Evolutionary conservation across 2,888 invertebrate species (phyloP), one percentile per base, ranked within the genome.

Genomic region (Lasioglossum lativentre): DNA sequence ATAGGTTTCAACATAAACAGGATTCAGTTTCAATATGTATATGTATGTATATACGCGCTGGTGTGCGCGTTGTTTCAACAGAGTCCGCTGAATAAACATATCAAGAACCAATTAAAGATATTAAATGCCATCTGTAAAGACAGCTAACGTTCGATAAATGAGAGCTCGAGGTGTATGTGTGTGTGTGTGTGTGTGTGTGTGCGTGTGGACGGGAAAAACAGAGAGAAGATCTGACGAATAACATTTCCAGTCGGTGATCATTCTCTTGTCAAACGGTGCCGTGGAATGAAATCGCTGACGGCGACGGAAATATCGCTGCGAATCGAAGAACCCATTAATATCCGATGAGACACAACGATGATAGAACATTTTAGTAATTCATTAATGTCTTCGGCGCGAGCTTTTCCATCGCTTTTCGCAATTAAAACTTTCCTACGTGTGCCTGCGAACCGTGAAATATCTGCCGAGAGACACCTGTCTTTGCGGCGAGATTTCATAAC

Each of bases 51-150:
- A n/a, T n/a, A n/a, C n/a, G 40, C 59, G 16, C 3, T 14, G 10
- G 30, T n/a, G 59, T 63, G 12, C 56, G 68, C 40, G 75, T 63
- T 47, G 59, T 56, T 45, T 30, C 42, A 40, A 59, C 63, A 72
- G 27, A 34, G 40, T 68, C 68, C 63, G 34, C 70, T 66, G 52
- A n/a, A 47, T 83, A 85, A 85, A 85, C 85, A 47, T 83, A 79
- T 59, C 84, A 68, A 1, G 72, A 3, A 66, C 66, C 72, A 73
- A 83, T 85, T 78, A 71, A 74, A 70, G 42, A 16, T 30, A 76
- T 68, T 68, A 34, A 34, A 68, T 38, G 34, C 34, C 4, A 8
- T 1, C 8, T 10, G 34, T 23, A 34, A 66, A 19, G 34, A 34
- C 19, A 38, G 8, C 10, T 34, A 16, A 34, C 66, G 66, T 19